Evolutionary conservation across 37 sponge, comb jelly and placozoan species (phyloP).

Genomic region (Bolinopsis microptera): DNA sequence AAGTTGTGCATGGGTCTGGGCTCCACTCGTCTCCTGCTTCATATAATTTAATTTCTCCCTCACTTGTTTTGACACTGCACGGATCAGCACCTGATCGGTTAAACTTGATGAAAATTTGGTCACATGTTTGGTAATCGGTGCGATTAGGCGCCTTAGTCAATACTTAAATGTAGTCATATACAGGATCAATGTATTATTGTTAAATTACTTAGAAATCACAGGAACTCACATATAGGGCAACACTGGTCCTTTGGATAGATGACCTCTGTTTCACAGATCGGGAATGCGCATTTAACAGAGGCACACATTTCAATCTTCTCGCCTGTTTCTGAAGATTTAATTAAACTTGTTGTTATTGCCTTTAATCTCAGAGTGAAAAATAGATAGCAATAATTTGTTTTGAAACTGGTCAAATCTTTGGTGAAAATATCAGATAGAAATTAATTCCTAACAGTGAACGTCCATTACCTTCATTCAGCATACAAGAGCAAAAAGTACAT

Average conservation of each 20-base stretch:
- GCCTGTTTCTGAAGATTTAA: not conserved
- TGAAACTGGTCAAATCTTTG: too few species aligned
- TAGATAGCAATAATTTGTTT: too few species aligned
- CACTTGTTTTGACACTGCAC: not conserved
- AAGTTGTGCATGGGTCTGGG: not conserved
- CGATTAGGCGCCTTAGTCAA: too few species aligned
- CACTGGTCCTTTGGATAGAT: not conserved
- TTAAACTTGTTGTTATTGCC: too few species aligned
- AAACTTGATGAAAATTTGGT: too few species aligned
- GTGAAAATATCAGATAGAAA: too few species aligned
- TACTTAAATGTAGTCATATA: too few species aligned
- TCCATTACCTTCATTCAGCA: not conserved
- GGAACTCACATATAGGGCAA: slow-evolving; percentile 20
- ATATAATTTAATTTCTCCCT: not conserved
- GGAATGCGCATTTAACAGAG: not conserved
- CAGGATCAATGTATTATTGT: too few species aligned
- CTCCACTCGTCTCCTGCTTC: not conserved
- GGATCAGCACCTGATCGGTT: not conserved
- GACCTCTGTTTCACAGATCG: slow-evolving; percentile 10
- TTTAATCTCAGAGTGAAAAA: too few species aligned
- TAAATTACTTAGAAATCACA: too few species aligned
- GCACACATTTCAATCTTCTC: slow-evolving; percentile 6
- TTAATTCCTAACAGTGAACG: too few species aligned
- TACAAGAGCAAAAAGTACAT: not conserved
- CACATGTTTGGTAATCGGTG: too few species aligned